A percentile compares a stretch with the other conserved stretches of the same genome.
These are phyloP conservation scores for Opisthograptis luteolata DNA, from an alignment of 2,888 invertebrate genomes.

Conservation along the genomic window DNA sequence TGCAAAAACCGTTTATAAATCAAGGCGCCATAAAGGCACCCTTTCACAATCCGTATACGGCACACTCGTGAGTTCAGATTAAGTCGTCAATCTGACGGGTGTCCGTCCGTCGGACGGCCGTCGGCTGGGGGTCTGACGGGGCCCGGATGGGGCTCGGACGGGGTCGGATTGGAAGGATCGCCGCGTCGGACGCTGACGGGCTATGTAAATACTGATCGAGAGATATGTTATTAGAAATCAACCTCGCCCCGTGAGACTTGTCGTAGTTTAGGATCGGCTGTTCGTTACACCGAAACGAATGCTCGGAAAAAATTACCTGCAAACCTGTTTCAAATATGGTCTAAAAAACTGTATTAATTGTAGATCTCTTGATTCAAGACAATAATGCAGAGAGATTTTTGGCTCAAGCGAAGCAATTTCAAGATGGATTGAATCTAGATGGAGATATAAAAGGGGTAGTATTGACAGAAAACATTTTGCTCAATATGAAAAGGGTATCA, in stretches of 20 bases:
- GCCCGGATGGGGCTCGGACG: slow-evolving; percentile 16
- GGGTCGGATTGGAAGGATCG: slow-evolving; percentile 28
- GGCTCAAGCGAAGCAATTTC: no score
- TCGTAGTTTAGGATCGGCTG: slow-evolving; percentile 26
- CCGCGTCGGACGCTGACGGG: slow-evolving; percentile 36
- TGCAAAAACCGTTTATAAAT: slow-evolving; percentile 18
- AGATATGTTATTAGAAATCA: slow-evolving; percentile 54
- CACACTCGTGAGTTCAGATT: slow-evolving; percentile 19
- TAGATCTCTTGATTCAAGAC: no score
- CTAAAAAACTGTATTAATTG: no score
- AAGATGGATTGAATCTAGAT: no score
- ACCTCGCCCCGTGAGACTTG: slow-evolving; percentile 41
- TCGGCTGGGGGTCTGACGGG: slow-evolving; percentile 24
- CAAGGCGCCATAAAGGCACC: slow-evolving; percentile 11
- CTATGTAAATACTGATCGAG: slow-evolving; percentile 55
- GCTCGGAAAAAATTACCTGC: neutral
- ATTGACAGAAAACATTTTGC: no score
- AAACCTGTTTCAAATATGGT: no score
- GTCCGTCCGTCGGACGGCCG: neutral
- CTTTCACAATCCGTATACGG: slow-evolving; percentile 19
- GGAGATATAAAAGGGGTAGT: no score
- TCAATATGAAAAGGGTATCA: no score
- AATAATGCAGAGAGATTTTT: no score
- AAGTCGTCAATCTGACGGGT: slow-evolving; percentile 20
- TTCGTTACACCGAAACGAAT: slow-evolving; percentile 28